These are phyloP conservation scores for Drosophila vallismaia DNA, from an alignment of 2,888 invertebrate species.

Conservation along the genomic window DNA sequence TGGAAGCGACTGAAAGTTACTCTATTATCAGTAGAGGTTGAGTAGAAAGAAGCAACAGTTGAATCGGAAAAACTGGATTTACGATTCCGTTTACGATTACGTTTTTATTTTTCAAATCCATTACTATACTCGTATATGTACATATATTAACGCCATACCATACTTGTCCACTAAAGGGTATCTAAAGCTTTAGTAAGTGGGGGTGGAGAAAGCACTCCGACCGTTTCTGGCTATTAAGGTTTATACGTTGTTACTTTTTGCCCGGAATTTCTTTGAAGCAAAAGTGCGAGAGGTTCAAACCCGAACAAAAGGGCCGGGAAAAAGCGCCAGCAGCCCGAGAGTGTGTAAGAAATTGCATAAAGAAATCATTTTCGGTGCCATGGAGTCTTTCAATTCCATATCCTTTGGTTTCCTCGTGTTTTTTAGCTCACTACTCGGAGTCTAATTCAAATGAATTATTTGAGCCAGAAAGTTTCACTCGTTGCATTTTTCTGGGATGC, in stretches of 20 bases:
- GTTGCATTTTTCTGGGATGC: constrained; percentile 36
- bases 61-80: too few relatives aligned
- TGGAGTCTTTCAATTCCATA: constrained; percentile 2
- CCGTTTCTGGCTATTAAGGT: constrained; percentile 56
- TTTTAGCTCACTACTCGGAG: constrained; percentile 8
- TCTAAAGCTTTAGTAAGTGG: constrained; percentile 3
- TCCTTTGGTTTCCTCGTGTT: constrained; percentile 26
- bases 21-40: background rate
- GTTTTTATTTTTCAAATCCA: too few relatives aligned
- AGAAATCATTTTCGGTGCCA: constrained; percentile 69
- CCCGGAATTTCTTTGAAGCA: constrained; percentile 35
- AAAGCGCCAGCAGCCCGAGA: background rate
- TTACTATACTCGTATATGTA: too few relatives aligned
- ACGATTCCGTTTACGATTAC: too few relatives aligned
- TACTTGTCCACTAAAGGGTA: background rate
- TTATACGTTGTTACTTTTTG: constrained; percentile 56
- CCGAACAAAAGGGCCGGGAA: constrained; percentile 57
- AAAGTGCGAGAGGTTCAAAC: constrained; percentile 26
- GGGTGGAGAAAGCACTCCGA: constrained; percentile 1
- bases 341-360: constrained; percentile 68
- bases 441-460: constrained; percentile 76
- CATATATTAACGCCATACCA: background rate
- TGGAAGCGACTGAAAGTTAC: background rate
- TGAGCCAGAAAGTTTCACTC: constrained; percentile 52
- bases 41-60: too few relatives aligned